phyloP scores from a whole-genome alignment of 2,888 invertebrate genomes.

The Tethea ocularis region DNA sequence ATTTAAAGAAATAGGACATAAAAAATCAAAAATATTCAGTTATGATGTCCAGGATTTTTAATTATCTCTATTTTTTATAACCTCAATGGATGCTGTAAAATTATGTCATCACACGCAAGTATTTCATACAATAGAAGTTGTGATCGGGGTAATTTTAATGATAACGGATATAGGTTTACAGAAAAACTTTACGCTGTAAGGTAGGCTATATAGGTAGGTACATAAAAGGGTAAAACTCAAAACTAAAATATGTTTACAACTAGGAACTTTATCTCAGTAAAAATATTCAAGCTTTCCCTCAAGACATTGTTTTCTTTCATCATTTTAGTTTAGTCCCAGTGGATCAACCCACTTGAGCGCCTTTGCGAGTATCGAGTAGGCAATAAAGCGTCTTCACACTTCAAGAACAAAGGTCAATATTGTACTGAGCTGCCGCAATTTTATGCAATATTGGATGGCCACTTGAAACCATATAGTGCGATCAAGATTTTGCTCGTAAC shows the following conservation, averaged over 20 bases:
- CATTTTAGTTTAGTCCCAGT: constrained; percentile 12
- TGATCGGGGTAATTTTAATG: no score
- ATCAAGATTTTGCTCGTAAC: background rate
- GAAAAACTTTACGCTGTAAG: no score
- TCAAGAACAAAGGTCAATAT: background rate
- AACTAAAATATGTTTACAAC: background rate
- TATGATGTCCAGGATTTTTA: no score
- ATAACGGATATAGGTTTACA: background rate
- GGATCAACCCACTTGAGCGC: background rate
- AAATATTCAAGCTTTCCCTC: constrained; percentile 13
- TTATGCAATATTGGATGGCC: constrained; percentile 2
- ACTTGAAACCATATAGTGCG: background rate
- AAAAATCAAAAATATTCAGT: no score
- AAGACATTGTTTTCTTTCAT: constrained; percentile 11
- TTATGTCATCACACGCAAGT: no score
- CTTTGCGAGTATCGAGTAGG: constrained; percentile 3
- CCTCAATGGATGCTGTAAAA: no score
- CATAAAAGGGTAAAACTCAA: background rate
- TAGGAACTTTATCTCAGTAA: background rate
- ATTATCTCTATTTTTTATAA: no score
- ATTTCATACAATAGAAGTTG: no score
- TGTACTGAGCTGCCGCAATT: background rate
- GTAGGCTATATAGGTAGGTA: background rate
- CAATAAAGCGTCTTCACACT: background rate
- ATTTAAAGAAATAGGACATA: no score